phyloP scores from a whole-genome alignment of 2,797 vertebrate species.

The Halcyon leucocephala region DNA sequence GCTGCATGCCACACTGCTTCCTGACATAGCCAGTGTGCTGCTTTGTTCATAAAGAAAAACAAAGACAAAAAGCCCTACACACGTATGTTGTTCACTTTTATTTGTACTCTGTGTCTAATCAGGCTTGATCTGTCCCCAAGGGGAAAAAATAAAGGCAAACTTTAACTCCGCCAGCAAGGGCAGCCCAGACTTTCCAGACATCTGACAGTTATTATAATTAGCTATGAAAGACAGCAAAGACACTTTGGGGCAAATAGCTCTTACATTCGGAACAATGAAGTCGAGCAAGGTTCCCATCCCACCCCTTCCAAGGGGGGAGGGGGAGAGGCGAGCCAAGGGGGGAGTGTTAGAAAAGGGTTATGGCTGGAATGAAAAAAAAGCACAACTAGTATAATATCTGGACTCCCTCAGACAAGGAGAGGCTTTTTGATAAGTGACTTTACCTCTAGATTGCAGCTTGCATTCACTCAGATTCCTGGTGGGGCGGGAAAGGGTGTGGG shows the following conservation, averaged over 20 bases:
- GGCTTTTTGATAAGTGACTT: constrained; percentile 60
- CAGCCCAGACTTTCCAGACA: constrained; percentile 81
- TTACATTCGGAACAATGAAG: constrained; percentile 78
- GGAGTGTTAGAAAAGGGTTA: not conserved
- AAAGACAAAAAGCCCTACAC: constrained; percentile 63
- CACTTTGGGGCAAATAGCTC: constrained; percentile 77
- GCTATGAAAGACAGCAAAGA: constrained; percentile 73
- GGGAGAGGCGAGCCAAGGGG: not conserved
- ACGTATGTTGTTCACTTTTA: constrained; percentile 69
- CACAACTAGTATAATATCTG: not conserved
- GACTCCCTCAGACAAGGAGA: not conserved
- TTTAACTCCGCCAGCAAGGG: constrained; percentile 82
- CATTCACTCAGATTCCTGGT: constrained; percentile 35
- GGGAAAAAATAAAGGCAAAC: constrained; percentile 82
- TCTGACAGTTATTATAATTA: constrained; percentile 89
- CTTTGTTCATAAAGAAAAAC: constrained; percentile 80
- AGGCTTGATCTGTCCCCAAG: constrained; percentile 72
- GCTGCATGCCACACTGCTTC: constrained; percentile 61
- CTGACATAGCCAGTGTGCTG: constrained; percentile 57
- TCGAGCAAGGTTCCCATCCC: constrained; percentile 74
- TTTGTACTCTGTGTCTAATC: constrained; percentile 66
- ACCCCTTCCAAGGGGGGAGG: constrained; percentile 65
- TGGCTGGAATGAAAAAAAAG: constrained; percentile 36
- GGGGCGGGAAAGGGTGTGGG: constrained; percentile 60
- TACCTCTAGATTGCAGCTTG: constrained; percentile 33